Conservation (phyloP, 2,888 invertebrate genomes). For the Hypercompe scribonia region DNA sequence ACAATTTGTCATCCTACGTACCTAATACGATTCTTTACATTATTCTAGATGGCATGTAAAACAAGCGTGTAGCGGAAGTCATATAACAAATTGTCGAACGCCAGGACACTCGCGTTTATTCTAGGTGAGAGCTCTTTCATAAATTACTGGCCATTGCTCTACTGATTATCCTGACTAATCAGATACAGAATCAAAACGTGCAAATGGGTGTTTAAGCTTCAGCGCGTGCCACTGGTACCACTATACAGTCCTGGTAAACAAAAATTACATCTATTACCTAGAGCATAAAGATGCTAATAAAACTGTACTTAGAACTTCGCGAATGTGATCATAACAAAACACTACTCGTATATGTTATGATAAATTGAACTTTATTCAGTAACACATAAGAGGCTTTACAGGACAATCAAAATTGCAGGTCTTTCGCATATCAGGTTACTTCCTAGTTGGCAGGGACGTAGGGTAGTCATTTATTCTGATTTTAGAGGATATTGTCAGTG, state of each 20-base stretch:
- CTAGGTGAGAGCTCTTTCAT: neutral
- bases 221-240: conserved; percentile 47
- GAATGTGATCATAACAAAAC: conserved; percentile 15
- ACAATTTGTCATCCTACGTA: too few relatives aligned
- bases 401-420: conserved; percentile 32
- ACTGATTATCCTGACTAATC: conserved; percentile 16
- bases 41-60: neutral
- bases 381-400: conserved; percentile 21
- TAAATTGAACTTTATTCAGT: conserved; percentile 24
- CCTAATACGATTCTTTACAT: too few relatives aligned
- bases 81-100: neutral
- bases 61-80: neutral
- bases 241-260: conserved; percentile 12
- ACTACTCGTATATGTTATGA: conserved; percentile 7
- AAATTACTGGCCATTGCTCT: neutral
- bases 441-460: conserved; percentile 44
- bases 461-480: conserved; percentile 42
- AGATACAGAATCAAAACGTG: conserved; percentile 15
- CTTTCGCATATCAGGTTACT: conserved; percentile 52
- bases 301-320: conserved; percentile 10
- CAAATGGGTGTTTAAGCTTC: conserved; percentile 16
- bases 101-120: neutral
- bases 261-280: conserved; percentile 26
- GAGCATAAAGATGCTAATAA: conserved; percentile 9
- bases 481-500: conserved; percentile 21